Conservation (phyloP, 2,888 invertebrate genomes). For the Drosophila algonquin region DNA sequence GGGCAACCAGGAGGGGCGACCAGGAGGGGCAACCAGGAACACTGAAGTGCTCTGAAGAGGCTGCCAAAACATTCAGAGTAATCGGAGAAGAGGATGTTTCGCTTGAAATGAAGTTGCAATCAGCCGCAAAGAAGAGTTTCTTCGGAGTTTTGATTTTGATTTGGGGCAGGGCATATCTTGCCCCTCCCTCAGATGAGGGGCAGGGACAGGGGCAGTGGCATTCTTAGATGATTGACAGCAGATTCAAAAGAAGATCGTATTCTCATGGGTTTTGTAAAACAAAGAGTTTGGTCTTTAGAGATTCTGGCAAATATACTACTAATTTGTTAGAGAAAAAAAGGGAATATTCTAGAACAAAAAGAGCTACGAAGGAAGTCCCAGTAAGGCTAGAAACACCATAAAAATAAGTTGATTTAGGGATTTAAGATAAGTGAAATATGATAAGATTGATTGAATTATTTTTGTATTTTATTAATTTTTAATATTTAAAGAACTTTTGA, state of each 20-base stretch:
- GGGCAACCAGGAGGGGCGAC: neutral
- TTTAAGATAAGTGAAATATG: too few species aligned
- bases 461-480: too few species aligned
- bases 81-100: slow-evolving; percentile 36
- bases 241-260: neutral
- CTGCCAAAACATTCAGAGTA: slow-evolving; percentile 40
- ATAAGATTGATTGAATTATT: too few species aligned
- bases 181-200: too few species aligned
- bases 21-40: too few species aligned
- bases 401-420: too few species aligned
- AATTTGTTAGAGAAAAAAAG: neutral
- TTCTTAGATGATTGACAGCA: slow-evolving; percentile 23
- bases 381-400: neutral
- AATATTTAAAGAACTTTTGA: too few species aligned
- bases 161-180: slow-evolving; percentile 18
- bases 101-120: slow-evolving; percentile 40
- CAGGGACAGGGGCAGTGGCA: neutral
- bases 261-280: neutral
- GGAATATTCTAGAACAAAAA: neutral
- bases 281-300: neutral
- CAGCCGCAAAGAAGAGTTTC: slow-evolving; percentile 28
- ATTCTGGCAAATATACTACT: neutral
- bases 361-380: neutral
- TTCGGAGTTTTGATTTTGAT: slow-evolving; percentile 36
- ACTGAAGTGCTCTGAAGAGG: neutral